Evolutionary conservation across 2,113 vertebrate genomes (phyloP).

Genomic region (Struthio camelus): DNA sequence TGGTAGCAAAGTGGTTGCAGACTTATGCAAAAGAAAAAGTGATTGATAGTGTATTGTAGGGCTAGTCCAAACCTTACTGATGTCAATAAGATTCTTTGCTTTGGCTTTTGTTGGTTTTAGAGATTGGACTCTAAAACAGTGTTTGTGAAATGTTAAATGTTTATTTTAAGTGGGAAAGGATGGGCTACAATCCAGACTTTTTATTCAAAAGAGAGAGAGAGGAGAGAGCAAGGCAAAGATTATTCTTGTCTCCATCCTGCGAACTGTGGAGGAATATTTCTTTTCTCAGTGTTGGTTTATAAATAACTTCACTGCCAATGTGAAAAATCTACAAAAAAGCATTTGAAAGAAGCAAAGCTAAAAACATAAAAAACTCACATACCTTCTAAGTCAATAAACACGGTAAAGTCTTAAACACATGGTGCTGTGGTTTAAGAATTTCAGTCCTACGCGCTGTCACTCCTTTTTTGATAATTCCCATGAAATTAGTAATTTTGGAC

Average conservation of each 20-base stretch:
- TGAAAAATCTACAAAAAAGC: background rate
- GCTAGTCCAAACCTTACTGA: background rate
- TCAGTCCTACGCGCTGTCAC: background rate
- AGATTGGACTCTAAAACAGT: background rate
- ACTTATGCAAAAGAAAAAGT: background rate
- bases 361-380: background rate
- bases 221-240: background rate
- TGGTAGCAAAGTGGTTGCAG: background rate
- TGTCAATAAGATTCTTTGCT: background rate
- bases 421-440: background rate
- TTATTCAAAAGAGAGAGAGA: background rate
- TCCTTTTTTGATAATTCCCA: background rate
- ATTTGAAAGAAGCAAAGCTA: background rate
- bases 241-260: background rate
- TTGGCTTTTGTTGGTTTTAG: constrained; percentile 12
- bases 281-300: background rate
- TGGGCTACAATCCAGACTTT: background rate
- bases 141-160: background rate
- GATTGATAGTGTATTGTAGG: background rate
- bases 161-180: constrained; percentile 27
- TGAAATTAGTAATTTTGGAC: background rate
- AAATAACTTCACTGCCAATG: background rate
- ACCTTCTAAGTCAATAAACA: background rate
- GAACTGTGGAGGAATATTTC: background rate
- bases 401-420: background rate